phyloP scores from a whole-genome alignment of 2,797 vertebrate species.

The Benthosema pterotum region DNA sequence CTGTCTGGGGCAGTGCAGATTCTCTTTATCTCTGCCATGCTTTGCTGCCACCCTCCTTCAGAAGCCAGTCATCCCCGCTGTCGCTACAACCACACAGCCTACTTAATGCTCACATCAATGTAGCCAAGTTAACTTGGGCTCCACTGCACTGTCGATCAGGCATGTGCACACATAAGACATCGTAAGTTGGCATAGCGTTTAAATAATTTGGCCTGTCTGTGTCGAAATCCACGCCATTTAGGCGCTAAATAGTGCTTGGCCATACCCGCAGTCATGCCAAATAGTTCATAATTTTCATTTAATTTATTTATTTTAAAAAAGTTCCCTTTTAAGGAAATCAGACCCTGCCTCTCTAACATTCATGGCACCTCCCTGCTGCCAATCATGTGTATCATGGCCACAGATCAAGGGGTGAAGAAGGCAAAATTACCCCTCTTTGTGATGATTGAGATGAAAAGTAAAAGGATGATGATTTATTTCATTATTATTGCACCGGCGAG shows the following conservation, averaged over 20 bases:
- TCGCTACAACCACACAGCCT: constrained; percentile 10
- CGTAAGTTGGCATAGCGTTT: no score
- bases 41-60: constrained; percentile 14
- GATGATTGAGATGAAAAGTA: constrained; percentile 50
- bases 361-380: no score
- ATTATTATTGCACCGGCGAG: constrained; percentile 53
- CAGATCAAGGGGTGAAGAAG: constrained; percentile 24
- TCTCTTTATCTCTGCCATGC: constrained; percentile 44
- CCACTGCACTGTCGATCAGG: no score
- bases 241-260: no score
- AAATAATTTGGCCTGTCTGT: no score
- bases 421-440: constrained; percentile 16
- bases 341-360: no score
- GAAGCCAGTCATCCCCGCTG: constrained; percentile 17
- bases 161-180: no score
- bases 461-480: constrained; percentile 40
- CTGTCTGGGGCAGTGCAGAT: constrained; percentile 64
- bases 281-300: no score
- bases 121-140: constrained; percentile 4
- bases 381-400: neutral
- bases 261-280: no score
- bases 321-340: no score
- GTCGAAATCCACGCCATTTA: no score
- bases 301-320: no score
- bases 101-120: constrained; percentile 2